Evolutionary conservation across 2,797 vertebrate species (phyloP), one percentile per base, ranked within the genome.

Genomic region (Rhynchonycteris naso): DNA sequence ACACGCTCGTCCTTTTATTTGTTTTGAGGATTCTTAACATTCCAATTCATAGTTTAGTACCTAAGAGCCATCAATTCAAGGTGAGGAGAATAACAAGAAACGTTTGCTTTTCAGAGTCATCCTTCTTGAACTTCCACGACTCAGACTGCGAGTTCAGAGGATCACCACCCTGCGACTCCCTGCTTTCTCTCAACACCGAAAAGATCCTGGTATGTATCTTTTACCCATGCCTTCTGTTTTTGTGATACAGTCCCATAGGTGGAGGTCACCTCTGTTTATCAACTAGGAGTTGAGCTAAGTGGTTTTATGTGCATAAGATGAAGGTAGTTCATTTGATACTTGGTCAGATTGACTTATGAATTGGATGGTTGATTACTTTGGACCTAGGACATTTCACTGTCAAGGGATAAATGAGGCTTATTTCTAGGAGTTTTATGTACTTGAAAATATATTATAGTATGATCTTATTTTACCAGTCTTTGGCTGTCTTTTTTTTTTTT

Each of bases 181-280:
- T 99, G 86, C 99, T 99, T 96, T 99, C 99, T 12, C 98, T 99
- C 15, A 99, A 99, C 63, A 99, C 99, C 33, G 99, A 99, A 96
- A 99, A 99, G 98, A 99, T 99, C 96, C 98, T 99, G 99, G 99
- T 99, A 98, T 96, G 98, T 69, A 59, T 24, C 81, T 88, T 75
- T 63, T 30, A 0, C 30, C 15, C 33, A 2, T 16, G 24, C 69
- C 56, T 66, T 63, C 26, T 47, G 8, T 69, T 30, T 21, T 35
- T 87, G 43, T 0, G 0, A 58, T 30, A 1, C 30, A 65, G 63
- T 93, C 84, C 87, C 61, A 22, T 0, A 56, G 35, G 18, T 47
- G 56, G 12, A 1, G 22, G 63, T 88, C 1, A 15, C 47, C 16
- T 97, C 18, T 56, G 15, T 84, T 56, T 43, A 19, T 54, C 68